These are phyloP conservation scores for Ephestia elutella DNA, from an alignment of 1,140 invertebrate genomes.

Conservation along the genomic window DNA sequence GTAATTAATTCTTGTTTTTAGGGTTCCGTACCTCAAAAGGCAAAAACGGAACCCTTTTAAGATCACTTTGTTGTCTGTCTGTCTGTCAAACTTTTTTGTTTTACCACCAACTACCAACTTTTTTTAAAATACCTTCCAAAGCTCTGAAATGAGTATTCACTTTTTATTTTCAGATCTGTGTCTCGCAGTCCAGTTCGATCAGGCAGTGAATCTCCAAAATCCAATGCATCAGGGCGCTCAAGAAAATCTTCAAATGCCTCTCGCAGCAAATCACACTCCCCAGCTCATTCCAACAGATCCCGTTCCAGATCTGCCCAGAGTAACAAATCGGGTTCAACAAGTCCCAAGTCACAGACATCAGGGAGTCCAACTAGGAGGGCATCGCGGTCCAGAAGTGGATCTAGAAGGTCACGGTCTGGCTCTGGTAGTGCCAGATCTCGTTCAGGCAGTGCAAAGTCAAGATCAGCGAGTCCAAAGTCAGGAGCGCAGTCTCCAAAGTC, in stretches of 20 bases:
- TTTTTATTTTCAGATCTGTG: constrained; percentile 40
- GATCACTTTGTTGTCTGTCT: too few species aligned
- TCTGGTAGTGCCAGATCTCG: constrained; percentile 62
- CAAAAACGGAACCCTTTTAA: too few species aligned
- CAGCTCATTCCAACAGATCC: constrained; percentile 55
- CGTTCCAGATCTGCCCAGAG: constrained; percentile 49
- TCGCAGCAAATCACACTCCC: constrained; percentile 63
- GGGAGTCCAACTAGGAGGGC: constrained; percentile 43
- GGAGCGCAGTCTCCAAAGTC: constrained; percentile 66
- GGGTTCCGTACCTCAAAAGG: too few species aligned
- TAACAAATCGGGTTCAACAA: constrained; percentile 60
- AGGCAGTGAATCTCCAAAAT: constrained; percentile 60
- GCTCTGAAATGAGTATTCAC: not conserved
- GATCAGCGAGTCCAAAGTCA: constrained; percentile 52
- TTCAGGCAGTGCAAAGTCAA: constrained; percentile 51
- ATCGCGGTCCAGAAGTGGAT: constrained; percentile 54
- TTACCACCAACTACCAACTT: too few species aligned
- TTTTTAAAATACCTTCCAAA: too few species aligned
- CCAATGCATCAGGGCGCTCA: constrained; percentile 45
- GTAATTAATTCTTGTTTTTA: too few species aligned
- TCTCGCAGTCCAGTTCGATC: constrained; percentile 62
- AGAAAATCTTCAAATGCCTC: constrained; percentile 60
- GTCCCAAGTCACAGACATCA: constrained; percentile 57
- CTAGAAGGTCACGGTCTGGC: constrained; percentile 57
- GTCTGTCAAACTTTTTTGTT: too few species aligned